Evolutionary conservation across 2,888 invertebrate species (phyloP), one percentile per base, ranked within the genome.

Genomic region (Leucophora obtusa): DNA sequence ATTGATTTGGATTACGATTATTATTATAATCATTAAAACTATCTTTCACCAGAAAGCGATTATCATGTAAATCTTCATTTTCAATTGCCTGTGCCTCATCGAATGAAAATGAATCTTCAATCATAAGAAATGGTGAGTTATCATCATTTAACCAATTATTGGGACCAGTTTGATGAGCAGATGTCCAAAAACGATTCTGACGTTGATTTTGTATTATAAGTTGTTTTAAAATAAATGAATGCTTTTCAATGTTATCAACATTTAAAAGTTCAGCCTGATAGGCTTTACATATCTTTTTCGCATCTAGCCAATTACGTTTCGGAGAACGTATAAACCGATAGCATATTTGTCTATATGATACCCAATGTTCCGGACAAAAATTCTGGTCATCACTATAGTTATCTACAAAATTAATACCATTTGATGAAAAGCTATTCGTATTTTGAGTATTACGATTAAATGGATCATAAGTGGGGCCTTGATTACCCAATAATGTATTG

Each of bases 281-380:
- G 0, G 96, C 95, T 91, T 94, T 94, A 87, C 97, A 98, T 84
- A 96, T 95, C 86, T 93, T 93, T 84, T 94, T 93, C 0, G 97
- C 97, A 85, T 97, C 97, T 84, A 93, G 94, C 86, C 95, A 93
- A 53, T 93, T 93, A 72, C 94, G 94, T 84, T 94, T 92, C 0
- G 97, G 97, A 6, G 96, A 97, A 86, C 96, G 95, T 3, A 96
- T 95, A 87, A 98, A 98, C 65, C 96, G 93, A 89, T 97, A 98
- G 89, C 98, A 98, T 0, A 95, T 94, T 79, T 95, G 94, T 83
- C 94, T 93, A 87, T 93, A 96, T 35, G 93, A 93, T n/a, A 95
- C 90, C 98, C 98, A 98, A 88, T 96, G 93, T 68, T 95, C 94
- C 0, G 97, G 98, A 90, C 98, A 98, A 63, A 87, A 90, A 81